Percentiles rank a stretch among this genome's conserved stretches.
Evolutionary conservation across 2,797 vertebrate genomes (phyloP).

Genomic region (Selene dorsalis): DNA sequence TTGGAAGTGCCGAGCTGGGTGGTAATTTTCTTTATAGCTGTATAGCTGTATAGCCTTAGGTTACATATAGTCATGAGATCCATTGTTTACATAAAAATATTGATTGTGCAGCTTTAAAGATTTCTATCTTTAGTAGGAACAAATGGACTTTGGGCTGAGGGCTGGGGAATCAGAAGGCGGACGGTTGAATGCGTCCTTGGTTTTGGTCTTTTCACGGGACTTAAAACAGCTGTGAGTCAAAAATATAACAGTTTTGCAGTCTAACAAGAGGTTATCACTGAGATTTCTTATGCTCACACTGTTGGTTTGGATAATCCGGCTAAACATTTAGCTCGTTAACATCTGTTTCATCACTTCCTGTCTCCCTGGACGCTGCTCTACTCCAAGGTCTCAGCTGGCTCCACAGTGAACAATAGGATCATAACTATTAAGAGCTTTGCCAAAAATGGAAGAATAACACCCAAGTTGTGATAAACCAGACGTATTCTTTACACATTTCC

Average conservation of each 20-base stretch:
- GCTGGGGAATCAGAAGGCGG: neutral
- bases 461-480: conserved; percentile 13
- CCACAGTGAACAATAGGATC: neutral
- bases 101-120: conserved; percentile 4
- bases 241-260: too few relatives aligned
- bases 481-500: conserved; percentile 9
- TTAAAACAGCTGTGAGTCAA: neutral
- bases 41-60: too few relatives aligned
- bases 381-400: conserved; percentile 8
- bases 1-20: too few relatives aligned
- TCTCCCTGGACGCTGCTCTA: neutral
- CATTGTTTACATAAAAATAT: too few relatives aligned
- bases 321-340: neutral
- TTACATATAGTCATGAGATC: too few relatives aligned
- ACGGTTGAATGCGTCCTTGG: neutral
- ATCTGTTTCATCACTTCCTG: neutral
- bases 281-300: too few relatives aligned
- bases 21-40: too few relatives aligned
- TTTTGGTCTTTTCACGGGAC: neutral
- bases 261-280: too few relatives aligned
- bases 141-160: too few relatives aligned
- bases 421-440: neutral
- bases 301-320: neutral
- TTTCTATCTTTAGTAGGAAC: neutral
- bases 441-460: neutral